Conservation (phyloP, 2,888 invertebrate genomes). For the Hemaris fuciformis region DNA sequence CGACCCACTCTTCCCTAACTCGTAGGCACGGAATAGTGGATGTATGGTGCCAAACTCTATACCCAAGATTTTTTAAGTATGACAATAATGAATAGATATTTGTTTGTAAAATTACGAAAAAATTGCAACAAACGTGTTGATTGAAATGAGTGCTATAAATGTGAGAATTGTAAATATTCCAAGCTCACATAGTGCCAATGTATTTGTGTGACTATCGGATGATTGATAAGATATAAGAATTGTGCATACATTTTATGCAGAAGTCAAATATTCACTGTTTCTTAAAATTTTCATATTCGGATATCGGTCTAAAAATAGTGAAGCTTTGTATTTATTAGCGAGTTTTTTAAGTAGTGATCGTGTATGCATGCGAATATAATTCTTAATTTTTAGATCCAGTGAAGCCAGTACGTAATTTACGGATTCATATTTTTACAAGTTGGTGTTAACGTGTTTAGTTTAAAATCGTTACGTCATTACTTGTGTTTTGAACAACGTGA, state of each 20-base stretch:
- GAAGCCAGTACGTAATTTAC: slow-evolving; percentile 39
- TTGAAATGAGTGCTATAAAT: slow-evolving; percentile 23
- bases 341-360: background rate
- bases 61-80: slow-evolving; percentile 22
- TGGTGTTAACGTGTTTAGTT: slow-evolving; percentile 26
- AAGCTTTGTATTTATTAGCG: slow-evolving; percentile 7
- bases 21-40: slow-evolving; percentile 63
- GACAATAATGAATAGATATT: slow-evolving; percentile 17
- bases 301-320: background rate
- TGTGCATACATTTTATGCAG: background rate
- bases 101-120: background rate
- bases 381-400: slow-evolving; percentile 40
- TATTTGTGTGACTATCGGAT: slow-evolving; percentile 20
- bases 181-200: slow-evolving; percentile 58
- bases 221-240: slow-evolving; percentile 13
- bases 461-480: slow-evolving; percentile 33
- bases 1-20: slow-evolving; percentile 63
- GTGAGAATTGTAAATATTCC: slow-evolving; percentile 51
- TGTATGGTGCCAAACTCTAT: slow-evolving; percentile 55
- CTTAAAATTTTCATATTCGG: background rate
- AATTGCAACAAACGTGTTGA: slow-evolving; percentile 7
- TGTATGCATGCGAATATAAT: background rate
- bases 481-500: slow-evolving; percentile 41
- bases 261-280: slow-evolving; percentile 5
- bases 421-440: slow-evolving; percentile 21